A percentile compares a stretch with the other conserved stretches of the same genome.
phyloP scores from a whole-genome alignment of 2,888 invertebrate species.

The Platycheirus albimanus region DNA sequence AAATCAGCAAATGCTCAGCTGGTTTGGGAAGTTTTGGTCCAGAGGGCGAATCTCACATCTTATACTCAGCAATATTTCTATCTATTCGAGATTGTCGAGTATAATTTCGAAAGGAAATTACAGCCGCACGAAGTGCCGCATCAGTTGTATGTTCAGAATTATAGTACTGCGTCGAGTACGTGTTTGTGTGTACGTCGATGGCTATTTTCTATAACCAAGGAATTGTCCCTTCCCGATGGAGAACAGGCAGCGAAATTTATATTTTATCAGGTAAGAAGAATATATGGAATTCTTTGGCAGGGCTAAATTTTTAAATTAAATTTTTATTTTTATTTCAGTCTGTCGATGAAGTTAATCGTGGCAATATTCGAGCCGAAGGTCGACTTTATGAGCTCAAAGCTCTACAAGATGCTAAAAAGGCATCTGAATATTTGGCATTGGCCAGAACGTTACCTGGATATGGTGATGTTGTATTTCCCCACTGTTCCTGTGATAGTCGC shows the following conservation, averaged over 20 bases:
- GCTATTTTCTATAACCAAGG: conserved; percentile 90
- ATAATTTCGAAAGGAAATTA: conserved; percentile 97
- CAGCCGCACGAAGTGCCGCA: conserved; percentile 97
- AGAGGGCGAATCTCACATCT: conserved; percentile 91
- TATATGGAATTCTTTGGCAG: background rate
- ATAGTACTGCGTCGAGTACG: conserved; percentile 97
- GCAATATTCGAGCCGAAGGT: conserved; percentile 94
- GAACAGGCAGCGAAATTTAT: conserved; percentile 91
- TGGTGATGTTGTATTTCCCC: conserved; percentile 96
- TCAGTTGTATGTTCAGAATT: conserved; percentile 99
- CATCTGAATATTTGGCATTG: conserved; percentile 92
- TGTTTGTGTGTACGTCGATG: conserved; percentile 95
- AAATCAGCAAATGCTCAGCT: conserved; percentile 95
- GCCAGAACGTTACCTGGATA: conserved; percentile 95
- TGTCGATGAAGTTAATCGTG: conserved; percentile 97
- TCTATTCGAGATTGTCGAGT: conserved; percentile 98
- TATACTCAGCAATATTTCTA: conserved; percentile 95
- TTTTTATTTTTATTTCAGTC: conserved; percentile 84
- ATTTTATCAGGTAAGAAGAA: conserved; percentile 89
- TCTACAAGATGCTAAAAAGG: conserved; percentile 94
- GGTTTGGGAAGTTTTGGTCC: conserved; percentile 93
- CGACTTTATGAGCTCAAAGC: conserved; percentile 98
- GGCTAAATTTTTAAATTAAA: background rate
- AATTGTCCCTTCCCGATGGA: conserved; percentile 87
- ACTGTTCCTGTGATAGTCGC: conserved; percentile 94